Conservation (phyloP, 2,797 vertebrate genomes). For the Sebastes flavidus region DNA sequence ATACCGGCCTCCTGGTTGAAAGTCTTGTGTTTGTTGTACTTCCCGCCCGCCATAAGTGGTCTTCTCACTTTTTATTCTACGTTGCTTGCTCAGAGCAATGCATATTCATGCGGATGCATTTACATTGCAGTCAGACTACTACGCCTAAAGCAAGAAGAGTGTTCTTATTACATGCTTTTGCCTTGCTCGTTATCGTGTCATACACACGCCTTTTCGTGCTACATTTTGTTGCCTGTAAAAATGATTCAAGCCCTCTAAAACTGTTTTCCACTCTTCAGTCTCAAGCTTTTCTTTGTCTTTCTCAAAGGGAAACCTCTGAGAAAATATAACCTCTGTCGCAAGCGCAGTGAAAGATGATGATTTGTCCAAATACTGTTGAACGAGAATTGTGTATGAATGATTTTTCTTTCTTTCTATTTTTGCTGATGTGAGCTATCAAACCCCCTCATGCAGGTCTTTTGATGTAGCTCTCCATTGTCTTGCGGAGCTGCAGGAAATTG, state of each 20-base stretch:
- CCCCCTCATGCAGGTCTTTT: constrained; percentile 52
- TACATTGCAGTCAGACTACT: too few species aligned
- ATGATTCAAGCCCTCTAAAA: neutral
- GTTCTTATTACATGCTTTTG: too few species aligned
- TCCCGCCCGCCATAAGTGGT: too few species aligned
- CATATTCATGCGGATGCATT: too few species aligned
- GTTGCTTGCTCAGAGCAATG: too few species aligned
- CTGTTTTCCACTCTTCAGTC: constrained; percentile 1
- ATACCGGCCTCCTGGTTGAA: too few species aligned
- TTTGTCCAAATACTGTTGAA: constrained; percentile 38
- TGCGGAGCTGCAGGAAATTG: constrained; percentile 78
- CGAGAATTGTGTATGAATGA: constrained; percentile 23
- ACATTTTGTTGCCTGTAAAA: neutral
- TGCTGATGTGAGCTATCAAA: constrained; percentile 55
- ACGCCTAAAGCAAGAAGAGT: too few species aligned
- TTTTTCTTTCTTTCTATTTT: constrained; percentile 9
- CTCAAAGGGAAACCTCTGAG: neutral
- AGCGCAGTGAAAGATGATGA: constrained; percentile 37
- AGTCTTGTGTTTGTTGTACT: too few species aligned
- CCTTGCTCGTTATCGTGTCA: too few species aligned
- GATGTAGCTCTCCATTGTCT: constrained; percentile 72
- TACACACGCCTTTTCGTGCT: too few species aligned
- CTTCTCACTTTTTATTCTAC: too few species aligned
- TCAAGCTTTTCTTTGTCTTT: constrained; percentile 25
- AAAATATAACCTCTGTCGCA: constrained; percentile 15